Percentiles rank a stretch among this genome's conserved stretches.
These are phyloP conservation scores for Amphimedon queenslandica DNA, from an alignment of 37 sponge, comb jelly and placozoan genomes.

Conservation along the genomic window DNA sequence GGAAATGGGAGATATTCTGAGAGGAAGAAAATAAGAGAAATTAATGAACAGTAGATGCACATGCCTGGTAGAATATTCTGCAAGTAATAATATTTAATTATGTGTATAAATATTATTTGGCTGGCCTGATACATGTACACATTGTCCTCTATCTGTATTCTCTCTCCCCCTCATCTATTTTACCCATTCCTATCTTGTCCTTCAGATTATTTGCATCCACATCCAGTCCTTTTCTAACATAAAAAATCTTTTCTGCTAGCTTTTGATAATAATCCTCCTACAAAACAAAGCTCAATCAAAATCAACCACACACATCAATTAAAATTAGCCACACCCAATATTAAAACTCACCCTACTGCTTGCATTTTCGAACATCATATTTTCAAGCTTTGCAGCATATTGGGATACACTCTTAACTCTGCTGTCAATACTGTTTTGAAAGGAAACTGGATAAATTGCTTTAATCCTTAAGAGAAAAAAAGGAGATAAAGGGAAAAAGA, in stretches of 20 bases:
- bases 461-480: conserved; percentile 52
- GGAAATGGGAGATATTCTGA: no score
- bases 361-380: conserved; percentile 48
- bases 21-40: no score
- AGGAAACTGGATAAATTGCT: conserved; percentile 80
- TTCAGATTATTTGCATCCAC: no score
- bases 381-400: conserved; percentile 83
- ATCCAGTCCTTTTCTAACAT: conserved; percentile 86
- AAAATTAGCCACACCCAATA: no score
- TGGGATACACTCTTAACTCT: conserved; percentile 71
- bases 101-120: no score
- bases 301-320: no score
- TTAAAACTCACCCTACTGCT: neutral
- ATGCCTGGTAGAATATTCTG: no score
- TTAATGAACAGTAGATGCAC: no score
- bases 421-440: conserved; percentile 63
- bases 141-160: neutral
- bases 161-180: neutral
- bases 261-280: conserved; percentile 87
- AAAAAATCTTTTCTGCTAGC: conserved; percentile 88
- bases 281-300: neutral
- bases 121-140: neutral
- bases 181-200: conserved; percentile 53
- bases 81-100: no score
- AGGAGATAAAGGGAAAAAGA: no score